Evolutionary conservation across 2,797 vertebrate genomes (phyloP), one percentile per base, ranked within the genome.

Genomic region (Varecia variegata): DNA sequence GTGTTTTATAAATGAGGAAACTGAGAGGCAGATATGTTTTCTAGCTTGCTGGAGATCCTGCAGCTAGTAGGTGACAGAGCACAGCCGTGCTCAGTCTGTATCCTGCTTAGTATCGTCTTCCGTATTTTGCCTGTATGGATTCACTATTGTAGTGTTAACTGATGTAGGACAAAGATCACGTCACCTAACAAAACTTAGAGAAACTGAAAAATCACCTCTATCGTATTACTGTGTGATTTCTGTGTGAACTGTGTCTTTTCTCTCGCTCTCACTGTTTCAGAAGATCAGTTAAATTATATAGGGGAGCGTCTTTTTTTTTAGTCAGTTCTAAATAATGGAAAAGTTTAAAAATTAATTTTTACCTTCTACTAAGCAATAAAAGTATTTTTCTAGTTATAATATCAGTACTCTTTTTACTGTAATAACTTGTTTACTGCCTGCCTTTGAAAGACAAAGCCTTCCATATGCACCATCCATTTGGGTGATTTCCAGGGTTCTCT

Each of bases 321-420:
- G 13, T 68, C 60, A 17, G 6, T 95, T 79, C 90, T 97, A 92
- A 87, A 43, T 77, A 60, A 15, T 76, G 21, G 40, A 23, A 40
- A 96, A 58, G 21, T 74, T 90, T 93, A 83, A 74, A 88, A 87
- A 47, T 86, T 35, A 88, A 79, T 27, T 88, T 45, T 74, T 43
- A 47, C 45, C 47, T 92, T 92, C 68, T 62, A 43, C 56, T 85
- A 68, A 52, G 18, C 88, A 93, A 56, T 47, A 54, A 68, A 70
- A 84, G 23, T n/a, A 35, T 84, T 93, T 76, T 68, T 74, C 43
- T 81, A 40, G 65, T 77, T 84, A 27, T 23, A 32, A 35, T 35
- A 21, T 54, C 68, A 50, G 58, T 25, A 20, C n/a, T 88, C 20
- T 77, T 86, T 95, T 85, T 60, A 35, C 50, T 79, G 5, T 85